Base-by-base conservation (phyloP, 2,797 vertebrate genomes). In the Helicolenus hilgendorfi region DNA sequence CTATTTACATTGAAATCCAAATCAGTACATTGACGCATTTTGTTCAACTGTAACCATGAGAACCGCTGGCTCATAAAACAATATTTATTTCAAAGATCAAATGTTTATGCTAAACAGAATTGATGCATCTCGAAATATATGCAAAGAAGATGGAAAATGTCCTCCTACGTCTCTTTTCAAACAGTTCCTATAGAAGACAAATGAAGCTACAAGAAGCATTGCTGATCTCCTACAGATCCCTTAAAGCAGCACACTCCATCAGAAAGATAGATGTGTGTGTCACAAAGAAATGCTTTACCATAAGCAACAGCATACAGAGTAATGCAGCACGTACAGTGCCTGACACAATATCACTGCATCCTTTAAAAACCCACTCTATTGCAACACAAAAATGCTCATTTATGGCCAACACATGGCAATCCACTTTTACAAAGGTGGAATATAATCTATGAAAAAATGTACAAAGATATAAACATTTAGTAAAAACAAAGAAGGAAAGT, bases 211-310 rank as follows among this genome's bases (percentile, higher is more conserved):
- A 22, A 41, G 26, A 91, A 65, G 69, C 81, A 36, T 33, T 26
- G 18, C 10, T 41, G 65, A 75, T 78, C 76, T 75, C 55, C 55
- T 65, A 11, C 85, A 78, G 70, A 84, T 72, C 70, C 77, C 62
- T 77, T 22, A 5, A 78, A 78, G 81, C 86, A 91, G 85, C 76
- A 84, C 83, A 11, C 63, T 83, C 80, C 49, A 24, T 38, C 76
- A 83, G 60, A 89, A 80, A 87, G 81, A 94, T 91, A 87, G 81
- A 94, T 91, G 80, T 71, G 27, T 29, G 29, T 87, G 82, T 72
- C 89, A 92, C 67, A 68, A 70, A 84, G 87, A 74, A 92, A 94
- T 91, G 86, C 59, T 87, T 79, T 15, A 45, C 45, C 31, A 29
- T 83, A 63, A 73, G 77, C 73, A 82, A 35, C 20, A 60, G 20